phyloP scores from a whole-genome alignment of 2,888 invertebrate species.

The Tubulanus polymorphus region DNA sequence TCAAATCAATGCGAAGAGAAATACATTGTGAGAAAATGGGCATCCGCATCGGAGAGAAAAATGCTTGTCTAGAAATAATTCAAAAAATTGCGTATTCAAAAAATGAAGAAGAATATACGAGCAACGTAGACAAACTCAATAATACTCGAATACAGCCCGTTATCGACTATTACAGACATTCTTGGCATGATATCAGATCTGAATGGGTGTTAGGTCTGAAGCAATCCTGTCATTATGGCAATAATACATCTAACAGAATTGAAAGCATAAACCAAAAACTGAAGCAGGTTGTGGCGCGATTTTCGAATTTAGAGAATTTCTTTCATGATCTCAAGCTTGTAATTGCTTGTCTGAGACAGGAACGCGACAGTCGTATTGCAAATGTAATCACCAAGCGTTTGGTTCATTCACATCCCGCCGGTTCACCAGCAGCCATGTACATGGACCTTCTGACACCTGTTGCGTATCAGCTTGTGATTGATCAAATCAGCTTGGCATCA shows the following conservation, averaged over 20 bases:
- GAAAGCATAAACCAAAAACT: conserved; percentile 14
- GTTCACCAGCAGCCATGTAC: not conserved
- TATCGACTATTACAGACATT: conserved; percentile 8
- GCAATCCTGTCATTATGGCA: not conserved
- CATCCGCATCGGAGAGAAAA: conserved; percentile 7
- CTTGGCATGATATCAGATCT: conserved; percentile 14
- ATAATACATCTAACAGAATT: conserved; percentile 13
- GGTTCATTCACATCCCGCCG: not conserved
- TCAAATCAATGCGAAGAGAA: conserved; percentile 16
- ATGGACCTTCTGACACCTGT: not conserved
- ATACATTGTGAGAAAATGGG: conserved; percentile 13
- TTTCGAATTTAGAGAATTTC: conserved; percentile 5
- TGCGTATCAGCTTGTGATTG: not conserved
- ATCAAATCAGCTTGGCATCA: not conserved
- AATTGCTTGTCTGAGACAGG: not conserved
- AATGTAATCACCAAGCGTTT: not conserved
- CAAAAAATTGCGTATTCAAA: conserved; percentile 10
- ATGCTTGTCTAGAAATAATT: conserved; percentile 7
- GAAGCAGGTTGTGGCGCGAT: conserved; percentile 9
- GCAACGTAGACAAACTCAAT: not conserved
- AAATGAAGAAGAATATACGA: conserved; percentile 8
- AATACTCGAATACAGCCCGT: not conserved
- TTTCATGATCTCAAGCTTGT: conserved; percentile 9
- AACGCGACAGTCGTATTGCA: not conserved
- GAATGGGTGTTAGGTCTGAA: conserved; percentile 19